A percentile compares a stretch with the other conserved stretches of the same genome.
Conservation (phyloP, 2,797 vertebrate species). For the Zonotrichia albicollis region DNA sequence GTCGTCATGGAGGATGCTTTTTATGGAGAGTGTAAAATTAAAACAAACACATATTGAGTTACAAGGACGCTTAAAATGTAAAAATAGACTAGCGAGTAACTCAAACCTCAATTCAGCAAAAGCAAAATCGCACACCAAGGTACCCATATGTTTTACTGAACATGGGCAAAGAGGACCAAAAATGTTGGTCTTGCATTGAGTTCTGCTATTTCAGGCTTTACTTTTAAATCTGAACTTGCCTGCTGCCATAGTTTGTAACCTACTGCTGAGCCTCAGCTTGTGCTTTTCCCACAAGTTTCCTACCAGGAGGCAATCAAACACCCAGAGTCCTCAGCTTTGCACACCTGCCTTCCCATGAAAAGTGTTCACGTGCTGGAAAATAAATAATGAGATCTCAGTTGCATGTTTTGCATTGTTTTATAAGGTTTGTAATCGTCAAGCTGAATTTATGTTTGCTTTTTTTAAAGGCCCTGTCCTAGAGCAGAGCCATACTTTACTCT, state of each 20-base stretch:
- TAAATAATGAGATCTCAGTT: not conserved
- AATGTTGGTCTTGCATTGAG: not conserved
- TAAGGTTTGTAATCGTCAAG: not conserved
- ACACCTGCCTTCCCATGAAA: not conserved
- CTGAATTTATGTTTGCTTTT: not conserved
- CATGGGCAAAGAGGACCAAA: not conserved
- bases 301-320: not conserved
- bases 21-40: conserved; percentile 60
- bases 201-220: conserved; percentile 30
- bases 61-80: not conserved
- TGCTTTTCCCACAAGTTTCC: conserved; percentile 8
- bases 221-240: not conserved
- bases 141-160: not conserved
- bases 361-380: not conserved
- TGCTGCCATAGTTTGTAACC: not conserved
- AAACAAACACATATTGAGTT: conserved; percentile 62
- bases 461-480: not conserved
- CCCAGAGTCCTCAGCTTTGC: not conserved
- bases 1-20: conserved; percentile 31
- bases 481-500: not conserved
- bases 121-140: not conserved
- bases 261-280: not conserved
- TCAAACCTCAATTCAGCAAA: conserved; percentile 49
- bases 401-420: not conserved
- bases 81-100: conserved; percentile 53